Conservation (phyloP, 2,113 vertebrate genomes). For the Halcyon malimbica region DNA sequence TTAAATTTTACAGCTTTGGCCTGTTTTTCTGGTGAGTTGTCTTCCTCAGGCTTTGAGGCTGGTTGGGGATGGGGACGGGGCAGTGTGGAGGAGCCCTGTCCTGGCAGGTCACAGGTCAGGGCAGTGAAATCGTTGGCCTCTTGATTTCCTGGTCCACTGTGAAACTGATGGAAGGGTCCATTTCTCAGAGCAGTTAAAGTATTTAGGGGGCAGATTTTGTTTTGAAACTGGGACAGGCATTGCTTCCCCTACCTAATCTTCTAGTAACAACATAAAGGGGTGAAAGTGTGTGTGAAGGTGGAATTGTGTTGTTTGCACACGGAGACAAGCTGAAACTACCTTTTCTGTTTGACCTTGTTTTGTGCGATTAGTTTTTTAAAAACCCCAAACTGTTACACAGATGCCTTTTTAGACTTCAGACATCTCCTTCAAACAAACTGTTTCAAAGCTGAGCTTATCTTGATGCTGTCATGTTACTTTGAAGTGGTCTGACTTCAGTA, state of each 20-base stretch:
- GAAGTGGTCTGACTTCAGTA: background rate
- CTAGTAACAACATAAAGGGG: background rate
- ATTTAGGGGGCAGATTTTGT: background rate
- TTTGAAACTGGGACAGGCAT: background rate
- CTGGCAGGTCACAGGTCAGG: background rate
- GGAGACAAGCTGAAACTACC: background rate
- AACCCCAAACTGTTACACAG: background rate
- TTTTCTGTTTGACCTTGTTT: background rate
- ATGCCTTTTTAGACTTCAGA: background rate
- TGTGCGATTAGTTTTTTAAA: too few relatives aligned
- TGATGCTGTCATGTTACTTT: background rate
- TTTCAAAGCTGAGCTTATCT: background rate
- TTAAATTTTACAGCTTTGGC: background rate
- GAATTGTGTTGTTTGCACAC: rapidly evolving
- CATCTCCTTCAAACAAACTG: background rate
- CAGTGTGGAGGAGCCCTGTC: background rate
- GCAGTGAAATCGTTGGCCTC: background rate
- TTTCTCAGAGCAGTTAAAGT: background rate
- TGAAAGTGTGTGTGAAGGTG: rapidly evolving
- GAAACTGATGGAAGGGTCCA: background rate
- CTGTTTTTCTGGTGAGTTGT: background rate
- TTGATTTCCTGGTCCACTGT: background rate
- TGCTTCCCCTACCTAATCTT: background rate
- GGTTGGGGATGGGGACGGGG: background rate
- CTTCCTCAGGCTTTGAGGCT: background rate